These are phyloP conservation scores for Aphelenchoides besseyi DNA, from an alignment of 1,140 invertebrate species.

Conservation along the genomic window DNA sequence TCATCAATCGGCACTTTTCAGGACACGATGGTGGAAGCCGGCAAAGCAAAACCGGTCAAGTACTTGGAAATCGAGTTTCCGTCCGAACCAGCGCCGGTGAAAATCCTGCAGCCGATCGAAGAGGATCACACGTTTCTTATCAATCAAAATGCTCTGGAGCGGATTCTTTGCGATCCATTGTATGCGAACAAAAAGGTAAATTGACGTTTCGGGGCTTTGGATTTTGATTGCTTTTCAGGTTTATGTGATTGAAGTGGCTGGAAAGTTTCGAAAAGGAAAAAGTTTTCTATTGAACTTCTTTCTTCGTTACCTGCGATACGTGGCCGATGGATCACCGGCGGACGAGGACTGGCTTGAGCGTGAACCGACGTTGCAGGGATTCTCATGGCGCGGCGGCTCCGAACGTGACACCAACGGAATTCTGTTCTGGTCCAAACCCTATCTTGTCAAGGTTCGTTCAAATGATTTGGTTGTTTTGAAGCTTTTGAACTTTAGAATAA, in stretches of 20 bases:
- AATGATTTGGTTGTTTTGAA: no score
- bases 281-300: constrained; percentile 89
- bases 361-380: constrained; percentile 63
- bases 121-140: constrained; percentile 34
- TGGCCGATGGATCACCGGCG: constrained; percentile 17
- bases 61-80: constrained; percentile 9
- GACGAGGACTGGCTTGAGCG: constrained; percentile 51
- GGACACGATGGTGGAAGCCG: background rate
- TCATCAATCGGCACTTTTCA: background rate
- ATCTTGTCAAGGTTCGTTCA: constrained; percentile 58
- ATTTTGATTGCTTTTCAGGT: constrained; percentile 68
- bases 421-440: constrained; percentile 68
- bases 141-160: constrained; percentile 69
- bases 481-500: constrained; percentile 31
- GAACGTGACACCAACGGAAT: constrained; percentile 68
- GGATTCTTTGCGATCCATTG: constrained; percentile 72
- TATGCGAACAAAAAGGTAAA: constrained; percentile 64
- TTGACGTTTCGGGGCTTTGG: no score
- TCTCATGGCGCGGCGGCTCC: constrained; percentile 66
- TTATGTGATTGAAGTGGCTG: constrained; percentile 87
- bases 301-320: constrained; percentile 76
- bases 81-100: constrained; percentile 22
- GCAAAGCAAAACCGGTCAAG: background rate
- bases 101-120: constrained; percentile 24
- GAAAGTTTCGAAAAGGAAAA: constrained; percentile 95